phyloP scores from a whole-genome alignment of 2,888 invertebrate genomes.

The Mythimna impura region DNA sequence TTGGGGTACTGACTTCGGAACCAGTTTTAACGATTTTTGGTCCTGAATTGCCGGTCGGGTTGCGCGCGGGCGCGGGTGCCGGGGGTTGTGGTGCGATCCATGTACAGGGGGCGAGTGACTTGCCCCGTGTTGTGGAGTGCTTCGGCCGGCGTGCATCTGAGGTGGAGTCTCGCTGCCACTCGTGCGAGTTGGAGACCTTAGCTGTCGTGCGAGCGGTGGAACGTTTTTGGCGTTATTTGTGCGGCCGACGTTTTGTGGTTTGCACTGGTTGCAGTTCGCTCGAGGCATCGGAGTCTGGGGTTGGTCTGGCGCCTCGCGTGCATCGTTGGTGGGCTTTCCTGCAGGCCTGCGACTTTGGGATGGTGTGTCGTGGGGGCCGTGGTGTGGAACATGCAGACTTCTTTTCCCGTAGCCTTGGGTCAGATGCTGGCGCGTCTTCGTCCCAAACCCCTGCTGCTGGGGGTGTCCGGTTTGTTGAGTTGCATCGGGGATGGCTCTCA shows the following conservation, averaged over 20 bases:
- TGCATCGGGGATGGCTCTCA: neutral
- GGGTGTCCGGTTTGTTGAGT: neutral
- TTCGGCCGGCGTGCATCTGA: neutral
- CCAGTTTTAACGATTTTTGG: neutral
- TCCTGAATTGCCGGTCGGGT: neutral
- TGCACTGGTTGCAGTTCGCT: slow-evolving; percentile 26
- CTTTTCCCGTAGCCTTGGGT: slow-evolving; percentile 28
- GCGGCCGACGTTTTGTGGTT: slow-evolving; percentile 19
- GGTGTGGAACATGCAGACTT: slow-evolving; percentile 63
- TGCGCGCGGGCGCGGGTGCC: neutral
- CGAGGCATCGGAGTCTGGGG: slow-evolving; percentile 28
- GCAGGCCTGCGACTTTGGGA: slow-evolving; percentile 41
- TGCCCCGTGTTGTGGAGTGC: slow-evolving; percentile 20
- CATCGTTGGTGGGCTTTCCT: slow-evolving; percentile 13
- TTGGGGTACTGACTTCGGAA: neutral
- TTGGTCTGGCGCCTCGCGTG: slow-evolving; percentile 18
- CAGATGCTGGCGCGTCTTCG: neutral
- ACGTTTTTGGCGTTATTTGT: slow-evolving; percentile 31
- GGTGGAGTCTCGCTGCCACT: slow-evolving; percentile 22
- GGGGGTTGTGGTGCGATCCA: neutral
- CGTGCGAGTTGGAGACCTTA: slow-evolving; percentile 28
- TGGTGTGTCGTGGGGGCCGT: slow-evolving; percentile 53
- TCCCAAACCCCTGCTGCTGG: slow-evolving; percentile 21
- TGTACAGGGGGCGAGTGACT: neutral
- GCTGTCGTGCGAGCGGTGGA: slow-evolving; percentile 30